A percentile compares a stretch with the other conserved stretches of the same genome.
Conservation (phyloP, 2,888 invertebrate species). For the Stratiomys singularior region DNA sequence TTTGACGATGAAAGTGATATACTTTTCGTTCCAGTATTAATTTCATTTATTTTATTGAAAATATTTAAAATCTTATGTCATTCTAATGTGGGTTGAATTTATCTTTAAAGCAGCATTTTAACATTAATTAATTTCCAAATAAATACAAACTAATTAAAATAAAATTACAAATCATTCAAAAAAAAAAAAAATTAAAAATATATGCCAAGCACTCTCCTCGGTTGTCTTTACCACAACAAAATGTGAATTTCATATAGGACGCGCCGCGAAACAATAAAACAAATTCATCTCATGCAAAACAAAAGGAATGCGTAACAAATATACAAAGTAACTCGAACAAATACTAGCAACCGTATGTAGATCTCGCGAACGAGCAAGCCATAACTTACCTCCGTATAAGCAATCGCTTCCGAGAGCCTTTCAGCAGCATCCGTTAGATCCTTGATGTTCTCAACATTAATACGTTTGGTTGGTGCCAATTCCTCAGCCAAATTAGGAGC, state of each 20-base stretch:
- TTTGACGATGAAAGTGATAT: not conserved
- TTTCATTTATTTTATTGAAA: slow-evolving; percentile 9
- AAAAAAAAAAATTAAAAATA: not conserved
- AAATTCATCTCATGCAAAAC: slow-evolving; percentile 26
- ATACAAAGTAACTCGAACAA: slow-evolving; percentile 19
- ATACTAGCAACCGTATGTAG: slow-evolving; percentile 12
- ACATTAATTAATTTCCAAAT: not conserved
- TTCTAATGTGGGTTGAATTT: not conserved
- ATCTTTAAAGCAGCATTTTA: slow-evolving; percentile 18
- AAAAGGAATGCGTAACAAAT: slow-evolving; percentile 5
- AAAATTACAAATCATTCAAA: not conserved
- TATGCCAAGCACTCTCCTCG: not conserved
- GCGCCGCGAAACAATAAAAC: not conserved
- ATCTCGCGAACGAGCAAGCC: slow-evolving; percentile 1
- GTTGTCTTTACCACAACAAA: not conserved
- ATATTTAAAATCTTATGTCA: not conserved
- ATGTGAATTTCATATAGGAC: not conserved
- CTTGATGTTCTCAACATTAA: slow-evolving; percentile 21
- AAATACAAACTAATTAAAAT: slow-evolving; percentile 15
- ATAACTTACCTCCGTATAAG: slow-evolving; percentile 47
- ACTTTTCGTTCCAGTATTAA: slow-evolving; percentile 5
- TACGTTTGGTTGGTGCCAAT: slow-evolving; percentile 56
- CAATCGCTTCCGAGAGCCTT: slow-evolving; percentile 47
- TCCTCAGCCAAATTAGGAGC: slow-evolving; percentile 62
- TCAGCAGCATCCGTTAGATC: slow-evolving; percentile 46